Conservation (phyloP, 2,113 vertebrate genomes). For the Abramis brama region DNA sequence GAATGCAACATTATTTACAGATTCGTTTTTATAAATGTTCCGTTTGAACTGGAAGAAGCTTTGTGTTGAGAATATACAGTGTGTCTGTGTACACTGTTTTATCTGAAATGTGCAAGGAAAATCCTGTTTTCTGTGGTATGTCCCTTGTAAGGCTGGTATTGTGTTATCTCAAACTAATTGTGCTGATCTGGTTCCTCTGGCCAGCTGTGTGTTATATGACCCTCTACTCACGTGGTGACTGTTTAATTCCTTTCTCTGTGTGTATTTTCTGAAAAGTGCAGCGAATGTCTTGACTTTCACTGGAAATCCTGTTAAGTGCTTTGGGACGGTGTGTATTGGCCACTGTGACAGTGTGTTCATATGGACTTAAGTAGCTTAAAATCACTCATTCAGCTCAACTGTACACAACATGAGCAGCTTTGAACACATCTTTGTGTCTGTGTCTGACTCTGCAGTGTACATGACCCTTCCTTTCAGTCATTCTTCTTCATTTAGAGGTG, state of each 20-base stretch:
- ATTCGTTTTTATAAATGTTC: not conserved
- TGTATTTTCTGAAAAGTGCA: conserved; percentile 9
- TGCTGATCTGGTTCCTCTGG: conserved; percentile 11
- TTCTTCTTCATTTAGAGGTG: not conserved
- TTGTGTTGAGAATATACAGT: not conserved
- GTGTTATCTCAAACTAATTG: conserved; percentile 3
- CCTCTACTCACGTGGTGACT: not conserved
- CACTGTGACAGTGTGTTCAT: conserved; percentile 5
- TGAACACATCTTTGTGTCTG: not conserved
- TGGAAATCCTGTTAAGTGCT: conserved; percentile 16
- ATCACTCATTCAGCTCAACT: not conserved
- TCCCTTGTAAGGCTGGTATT: conserved; percentile 1
- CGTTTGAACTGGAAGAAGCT: not conserved
- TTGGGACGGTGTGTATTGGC: not conserved
- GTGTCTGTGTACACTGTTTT: not conserved
- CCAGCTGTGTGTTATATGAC: conserved; percentile 11
- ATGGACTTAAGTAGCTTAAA: conserved; percentile 22
- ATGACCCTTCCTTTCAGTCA: not conserved
- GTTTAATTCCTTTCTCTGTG: conserved; percentile 25
- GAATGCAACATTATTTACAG: not conserved
- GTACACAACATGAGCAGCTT: not conserved
- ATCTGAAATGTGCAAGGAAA: not conserved
- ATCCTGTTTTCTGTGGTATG: not conserved
- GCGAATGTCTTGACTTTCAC: conserved; percentile 10
- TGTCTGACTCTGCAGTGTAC: not conserved